These are phyloP conservation scores for Onychomys arenicola DNA, from an alignment of 2,797 vertebrate species.

Conservation along the genomic window DNA sequence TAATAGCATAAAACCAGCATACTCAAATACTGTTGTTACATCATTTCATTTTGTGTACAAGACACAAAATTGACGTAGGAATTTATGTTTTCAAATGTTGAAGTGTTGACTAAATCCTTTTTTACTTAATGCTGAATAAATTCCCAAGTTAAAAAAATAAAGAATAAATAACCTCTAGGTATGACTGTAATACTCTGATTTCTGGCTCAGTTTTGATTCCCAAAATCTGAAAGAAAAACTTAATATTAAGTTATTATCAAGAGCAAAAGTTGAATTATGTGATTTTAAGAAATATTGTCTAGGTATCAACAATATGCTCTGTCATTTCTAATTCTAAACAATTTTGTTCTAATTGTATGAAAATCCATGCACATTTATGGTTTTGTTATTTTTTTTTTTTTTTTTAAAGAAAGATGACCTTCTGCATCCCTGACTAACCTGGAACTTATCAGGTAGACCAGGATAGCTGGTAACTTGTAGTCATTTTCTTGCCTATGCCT, in stretches of 20 bases:
- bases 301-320: background rate
- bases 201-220: background rate
- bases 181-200: background rate
- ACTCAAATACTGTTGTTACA: background rate
- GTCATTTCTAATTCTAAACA: background rate
- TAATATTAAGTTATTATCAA: background rate
- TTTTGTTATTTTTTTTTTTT: background rate
- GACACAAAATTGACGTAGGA: background rate
- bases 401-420: background rate
- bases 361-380: background rate
- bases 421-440: background rate
- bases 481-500: background rate
- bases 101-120: background rate
- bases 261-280: background rate
- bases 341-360: background rate
- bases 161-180: background rate
- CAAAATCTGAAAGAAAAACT: conserved; percentile 20
- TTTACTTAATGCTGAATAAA: background rate
- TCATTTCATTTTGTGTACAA: background rate
- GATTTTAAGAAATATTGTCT: background rate
- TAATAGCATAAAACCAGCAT: background rate
- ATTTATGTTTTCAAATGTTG: background rate
- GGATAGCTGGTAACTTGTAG: background rate
- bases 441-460: background rate
- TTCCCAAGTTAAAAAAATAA: background rate